Conservation (phyloP, 92 coral and sea anemone species). For the Phenganax subtilis region DNA sequence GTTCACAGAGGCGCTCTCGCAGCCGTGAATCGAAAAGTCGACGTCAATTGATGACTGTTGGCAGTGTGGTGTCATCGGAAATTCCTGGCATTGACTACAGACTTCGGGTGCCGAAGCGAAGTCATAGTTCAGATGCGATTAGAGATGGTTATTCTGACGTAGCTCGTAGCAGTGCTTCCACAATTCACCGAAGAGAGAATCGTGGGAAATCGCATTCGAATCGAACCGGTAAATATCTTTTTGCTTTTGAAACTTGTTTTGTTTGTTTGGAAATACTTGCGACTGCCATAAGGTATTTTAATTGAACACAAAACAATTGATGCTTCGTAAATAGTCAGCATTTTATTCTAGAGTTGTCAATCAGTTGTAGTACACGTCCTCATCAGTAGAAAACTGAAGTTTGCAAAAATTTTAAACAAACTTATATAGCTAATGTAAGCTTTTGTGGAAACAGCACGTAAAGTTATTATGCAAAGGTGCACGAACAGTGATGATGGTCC, state of each 20-base stretch:
- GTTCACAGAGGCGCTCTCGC: not conserved
- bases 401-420: no score
- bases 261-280: no score
- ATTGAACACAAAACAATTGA: no score
- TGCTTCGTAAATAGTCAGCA: no score
- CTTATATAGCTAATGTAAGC: no score
- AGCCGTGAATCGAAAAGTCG: constrained; percentile 22
- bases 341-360: no score
- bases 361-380: no score
- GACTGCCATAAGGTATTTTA: no score
- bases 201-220: constrained; percentile 57
- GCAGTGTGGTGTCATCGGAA: constrained; percentile 6
- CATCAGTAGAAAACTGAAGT: no score
- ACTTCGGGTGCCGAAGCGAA: not conserved
- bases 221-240: constrained; percentile 54
- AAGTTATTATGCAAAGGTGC: no score
- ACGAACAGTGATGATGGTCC: no score
- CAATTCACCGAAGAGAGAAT: constrained; percentile 13
- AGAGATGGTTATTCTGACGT: not conserved
- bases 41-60: constrained; percentile 1
- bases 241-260: not conserved
- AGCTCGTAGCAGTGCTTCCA: not conserved
- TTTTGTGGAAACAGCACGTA: no score
- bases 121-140: constrained; percentile 22
- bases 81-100: constrained; percentile 5